Conservation (phyloP, 2,113 vertebrate species). For the Cyprinodon brontotheroides region DNA sequence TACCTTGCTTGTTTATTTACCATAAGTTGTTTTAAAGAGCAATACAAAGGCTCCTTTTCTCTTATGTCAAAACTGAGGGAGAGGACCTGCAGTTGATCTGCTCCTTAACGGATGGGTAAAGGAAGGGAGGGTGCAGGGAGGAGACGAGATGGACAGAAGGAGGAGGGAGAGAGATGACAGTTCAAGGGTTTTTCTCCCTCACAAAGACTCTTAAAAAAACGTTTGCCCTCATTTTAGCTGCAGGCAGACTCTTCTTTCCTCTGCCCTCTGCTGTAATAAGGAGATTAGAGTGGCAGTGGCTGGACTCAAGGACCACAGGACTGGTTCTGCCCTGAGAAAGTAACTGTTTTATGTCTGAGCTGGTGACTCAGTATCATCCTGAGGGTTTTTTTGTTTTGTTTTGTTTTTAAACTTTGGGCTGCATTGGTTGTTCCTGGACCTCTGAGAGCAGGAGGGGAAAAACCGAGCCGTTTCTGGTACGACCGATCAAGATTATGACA, state of each 20-base stretch:
- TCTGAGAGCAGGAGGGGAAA: neutral
- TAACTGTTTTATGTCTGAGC: constrained; percentile 27
- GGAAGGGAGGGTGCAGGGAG: constrained; percentile 46
- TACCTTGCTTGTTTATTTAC: neutral
- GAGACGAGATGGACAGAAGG: constrained; percentile 51
- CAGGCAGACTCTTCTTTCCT: constrained; percentile 25
- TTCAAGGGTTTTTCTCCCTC: constrained; percentile 44
- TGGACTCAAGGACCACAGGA: constrained; percentile 34
- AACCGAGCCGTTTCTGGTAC: constrained; percentile 35
- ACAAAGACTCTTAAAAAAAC: constrained; percentile 11
- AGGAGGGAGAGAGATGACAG: constrained; percentile 29
- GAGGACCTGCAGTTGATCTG: constrained; percentile 51
- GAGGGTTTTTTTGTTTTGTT: too few relatives aligned
- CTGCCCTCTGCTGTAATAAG: constrained; percentile 30
- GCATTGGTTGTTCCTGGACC: constrained; percentile 4
- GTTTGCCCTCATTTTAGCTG: constrained; percentile 51
- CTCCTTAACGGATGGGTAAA: constrained; percentile 33
- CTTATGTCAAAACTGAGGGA: constrained; percentile 30
- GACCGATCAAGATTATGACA: constrained; percentile 40
- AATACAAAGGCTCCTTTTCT: neutral
- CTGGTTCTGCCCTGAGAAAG: constrained; percentile 13
- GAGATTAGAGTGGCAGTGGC: constrained; percentile 47
- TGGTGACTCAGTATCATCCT: neutral
- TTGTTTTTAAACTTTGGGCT: neutral
- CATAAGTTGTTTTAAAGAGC: neutral